phyloP scores from a whole-genome alignment of 2,888 invertebrate species.

The Sipha maydis region DNA sequence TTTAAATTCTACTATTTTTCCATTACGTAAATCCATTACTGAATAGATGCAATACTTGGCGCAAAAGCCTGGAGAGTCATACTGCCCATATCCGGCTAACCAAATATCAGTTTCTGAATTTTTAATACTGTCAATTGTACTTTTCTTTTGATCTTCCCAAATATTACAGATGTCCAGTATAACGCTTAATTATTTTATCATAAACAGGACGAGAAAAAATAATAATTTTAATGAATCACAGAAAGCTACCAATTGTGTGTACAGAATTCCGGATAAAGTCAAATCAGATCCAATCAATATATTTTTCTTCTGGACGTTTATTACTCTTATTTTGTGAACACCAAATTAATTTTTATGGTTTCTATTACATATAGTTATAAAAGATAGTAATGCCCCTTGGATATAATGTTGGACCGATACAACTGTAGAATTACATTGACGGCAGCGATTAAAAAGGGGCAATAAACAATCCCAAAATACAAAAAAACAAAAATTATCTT shows the following conservation, averaged over 20 bases:
- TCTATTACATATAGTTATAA: slow-evolving; percentile 17
- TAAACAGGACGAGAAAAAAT: not conserved
- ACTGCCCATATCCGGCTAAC: slow-evolving; percentile 63
- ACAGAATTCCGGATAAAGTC: not conserved
- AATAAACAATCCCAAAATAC: slow-evolving; percentile 32
- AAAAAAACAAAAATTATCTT: slow-evolving; percentile 19
- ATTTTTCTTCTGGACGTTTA: not conserved
- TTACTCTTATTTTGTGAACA: not conserved
- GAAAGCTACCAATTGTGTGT: not conserved
- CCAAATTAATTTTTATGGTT: slow-evolving; percentile 2
- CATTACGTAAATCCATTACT: slow-evolving; percentile 61
- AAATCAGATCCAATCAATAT: not conserved
- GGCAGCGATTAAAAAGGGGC: slow-evolving; percentile 1
- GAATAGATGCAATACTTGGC: slow-evolving; percentile 58
- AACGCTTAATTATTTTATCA: not conserved
- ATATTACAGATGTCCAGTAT: not conserved
- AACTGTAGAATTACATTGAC: slow-evolving; percentile 7
- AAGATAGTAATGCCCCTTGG: slow-evolving; percentile 11
- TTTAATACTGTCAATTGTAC: no score
- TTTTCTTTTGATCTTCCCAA: not conserved
- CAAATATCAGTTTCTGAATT: slow-evolving; percentile 36
- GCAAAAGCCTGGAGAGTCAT: slow-evolving; percentile 63
- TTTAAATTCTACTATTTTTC: slow-evolving; percentile 62
- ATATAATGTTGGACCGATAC: slow-evolving; percentile 14
- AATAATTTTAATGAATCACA: not conserved